Base-by-base conservation (phyloP, 2,797 vertebrate species). In the Austrolebias charrua region DNA sequence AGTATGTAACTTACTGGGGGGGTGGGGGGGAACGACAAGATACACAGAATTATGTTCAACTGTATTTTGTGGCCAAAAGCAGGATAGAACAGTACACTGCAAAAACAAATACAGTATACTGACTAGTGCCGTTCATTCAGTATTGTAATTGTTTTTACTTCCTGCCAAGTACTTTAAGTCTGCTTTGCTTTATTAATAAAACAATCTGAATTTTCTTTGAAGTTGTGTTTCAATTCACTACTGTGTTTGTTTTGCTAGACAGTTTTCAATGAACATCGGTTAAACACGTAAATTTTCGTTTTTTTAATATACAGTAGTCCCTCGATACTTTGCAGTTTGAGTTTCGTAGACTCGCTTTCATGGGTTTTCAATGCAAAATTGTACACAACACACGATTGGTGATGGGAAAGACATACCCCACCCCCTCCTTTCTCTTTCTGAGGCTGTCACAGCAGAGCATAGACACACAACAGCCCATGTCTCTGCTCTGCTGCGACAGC, bases 161-260 rank as follows among this genome's bases (percentile, higher is more conserved):
- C 85, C 75, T 80, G 63, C 65, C 66, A 55, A 82, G 69, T 86
- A 71, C 75, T 83, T 82, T 77, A 63, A 75, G 65, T 84, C 71
- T 78, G 55, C 73, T 87, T 83, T 84, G 73, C 69, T 78, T 80
- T 83, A 69, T 88, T 83, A 94, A 93, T 92, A 93, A 93, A 93
- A 70, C 84, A 82, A 10, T 19, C 56, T 5, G 65, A 84, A 81
- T 85, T 86, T 85, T 78, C 76, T 75, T 5, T 63, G 73, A 67
- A 60, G 29, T 18, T 45, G 60, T 71, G 54, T 79, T 43, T 71
- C 3, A 53, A 60, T 54, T 15, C 6, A 10, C 24, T 42, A 13
- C 43, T 20, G 29, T 20, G 29, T 19, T 12, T 31, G n/a, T 19
- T 42, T 11, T 20, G 38, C 2, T 2, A 28, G 6, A 16, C n/a